Percentiles rank a stretch among this genome's conserved stretches.
These are phyloP conservation scores for Cyclargus thomasi DNA, from an alignment of 1,140 invertebrate species.

Conservation along the genomic window DNA sequence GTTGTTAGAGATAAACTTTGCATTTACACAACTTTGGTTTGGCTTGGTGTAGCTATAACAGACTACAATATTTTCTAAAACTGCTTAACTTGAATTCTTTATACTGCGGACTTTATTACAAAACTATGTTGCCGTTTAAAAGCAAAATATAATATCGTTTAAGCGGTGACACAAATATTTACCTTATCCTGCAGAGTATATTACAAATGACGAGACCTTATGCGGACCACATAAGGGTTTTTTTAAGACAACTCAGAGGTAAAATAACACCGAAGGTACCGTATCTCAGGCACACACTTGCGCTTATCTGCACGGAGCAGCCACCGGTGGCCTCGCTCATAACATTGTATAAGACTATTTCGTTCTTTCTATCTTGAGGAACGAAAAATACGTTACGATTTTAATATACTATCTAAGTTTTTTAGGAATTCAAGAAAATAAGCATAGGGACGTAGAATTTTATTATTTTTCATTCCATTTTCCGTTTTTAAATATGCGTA, in stretches of 20 bases:
- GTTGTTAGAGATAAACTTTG: no score
- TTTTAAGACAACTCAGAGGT: no score
- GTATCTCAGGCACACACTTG: constrained; percentile 41
- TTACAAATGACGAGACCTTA: no score
- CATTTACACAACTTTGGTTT: no score
- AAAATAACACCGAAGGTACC: not conserved
- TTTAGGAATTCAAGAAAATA: not conserved
- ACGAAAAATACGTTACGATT: not conserved
- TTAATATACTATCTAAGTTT: not conserved
- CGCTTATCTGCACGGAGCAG: constrained; percentile 49
- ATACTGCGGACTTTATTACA: constrained; percentile 5
- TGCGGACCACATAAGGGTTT: no score
- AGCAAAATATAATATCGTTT: not conserved
- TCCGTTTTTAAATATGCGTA: not conserved
- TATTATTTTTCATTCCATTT: not conserved
- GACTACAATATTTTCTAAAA: not conserved
- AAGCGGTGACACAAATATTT: constrained; percentile 21
- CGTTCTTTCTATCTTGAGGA: not conserved
- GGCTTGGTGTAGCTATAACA: no score
- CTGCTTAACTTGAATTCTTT: not conserved
- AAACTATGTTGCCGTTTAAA: constrained; percentile 2
- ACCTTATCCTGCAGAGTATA: constrained; percentile 6
- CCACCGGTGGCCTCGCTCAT: constrained; percentile 32
- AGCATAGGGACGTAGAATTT: no score
- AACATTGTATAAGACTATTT: not conserved